Evolutionary conservation across 2,797 vertebrate genomes (phyloP), one percentile per base, ranked within the genome.

Genomic region (Dallia pectoralis): DNA sequence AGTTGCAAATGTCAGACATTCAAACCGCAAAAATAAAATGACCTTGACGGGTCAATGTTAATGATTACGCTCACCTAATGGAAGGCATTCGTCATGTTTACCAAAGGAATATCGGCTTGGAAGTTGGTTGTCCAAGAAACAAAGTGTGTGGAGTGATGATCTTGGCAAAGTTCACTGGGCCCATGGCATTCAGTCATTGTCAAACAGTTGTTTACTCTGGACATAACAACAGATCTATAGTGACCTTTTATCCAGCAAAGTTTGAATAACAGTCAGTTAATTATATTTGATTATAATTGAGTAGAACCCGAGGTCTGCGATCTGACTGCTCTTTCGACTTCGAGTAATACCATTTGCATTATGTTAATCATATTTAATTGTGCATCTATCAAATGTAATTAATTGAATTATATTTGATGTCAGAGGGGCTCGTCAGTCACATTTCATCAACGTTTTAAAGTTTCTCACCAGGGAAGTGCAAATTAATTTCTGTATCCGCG

Each of bases 21-120:
- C 9, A 16, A 19, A 27, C 12, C 7, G 18, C 22, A 40, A 51
- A n/a, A 19, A 15, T 25, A n/a, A 61, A 59, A 62, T 70, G 22
- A 36, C 29, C 29, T 2, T 33, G 18, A n/a, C 30, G 19, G 30
- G 32, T 32, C 63, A 33, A 65, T 33, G 63, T 3, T 32, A 7
- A 33, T 3, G 63, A 16, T 30, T 65, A 33, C 27, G 18, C 14
- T 19, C 15, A 33, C 33, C 5, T 5, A 65, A 29, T 65, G 16
- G 72, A 70, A 64, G 71, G 72, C 81, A 86, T 86, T 78, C 83
- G 81, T 87, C 87, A 83, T 82, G 27, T 59, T 70, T 30, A 66
- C n/a, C 51, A 72, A 27, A 30, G 32, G 11, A 8, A n/a, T 32
- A 19, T 65, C 18, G 30, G 63, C 30, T 33, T 33, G n/a, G 51